These are phyloP conservation scores for Saguinus imperator DNA, from an alignment of 2,113 vertebrate genomes.

Conservation along the genomic window DNA sequence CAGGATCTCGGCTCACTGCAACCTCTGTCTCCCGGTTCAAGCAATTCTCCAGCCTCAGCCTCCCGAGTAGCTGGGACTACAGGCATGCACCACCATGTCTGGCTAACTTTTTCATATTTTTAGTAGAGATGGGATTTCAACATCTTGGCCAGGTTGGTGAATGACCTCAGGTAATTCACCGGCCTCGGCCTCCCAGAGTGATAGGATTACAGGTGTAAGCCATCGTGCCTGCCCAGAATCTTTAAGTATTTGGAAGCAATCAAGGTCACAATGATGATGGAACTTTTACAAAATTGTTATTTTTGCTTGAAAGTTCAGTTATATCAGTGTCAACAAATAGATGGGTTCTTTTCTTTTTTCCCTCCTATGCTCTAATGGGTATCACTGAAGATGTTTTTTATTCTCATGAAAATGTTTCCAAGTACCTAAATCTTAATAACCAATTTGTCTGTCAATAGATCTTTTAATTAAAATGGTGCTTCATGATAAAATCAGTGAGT, in stretches of 20 bases:
- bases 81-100: no score
- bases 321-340: neutral
- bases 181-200: no score
- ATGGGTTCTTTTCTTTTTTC: neutral
- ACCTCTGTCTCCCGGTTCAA: no score
- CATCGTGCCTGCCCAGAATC: neutral
- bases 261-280: neutral
- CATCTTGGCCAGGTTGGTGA: no score
- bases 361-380: no score
- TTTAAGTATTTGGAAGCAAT: neutral
- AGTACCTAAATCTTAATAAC: neutral
- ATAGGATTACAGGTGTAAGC: no score
- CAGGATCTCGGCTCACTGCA: no score
- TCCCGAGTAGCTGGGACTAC: no score
- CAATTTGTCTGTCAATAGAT: neutral
- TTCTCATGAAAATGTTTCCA: neutral
- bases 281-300: neutral
- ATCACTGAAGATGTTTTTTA: neutral
- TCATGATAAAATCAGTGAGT: neutral
- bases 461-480: slow-evolving; percentile 13
- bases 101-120: no score
- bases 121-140: no score
- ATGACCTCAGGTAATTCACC: no score
- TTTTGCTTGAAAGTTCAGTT: slow-evolving; percentile 5
- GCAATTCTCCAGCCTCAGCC: no score